Base-by-base conservation (phyloP, 2,888 invertebrate species). In the Neria commutata region DNA sequence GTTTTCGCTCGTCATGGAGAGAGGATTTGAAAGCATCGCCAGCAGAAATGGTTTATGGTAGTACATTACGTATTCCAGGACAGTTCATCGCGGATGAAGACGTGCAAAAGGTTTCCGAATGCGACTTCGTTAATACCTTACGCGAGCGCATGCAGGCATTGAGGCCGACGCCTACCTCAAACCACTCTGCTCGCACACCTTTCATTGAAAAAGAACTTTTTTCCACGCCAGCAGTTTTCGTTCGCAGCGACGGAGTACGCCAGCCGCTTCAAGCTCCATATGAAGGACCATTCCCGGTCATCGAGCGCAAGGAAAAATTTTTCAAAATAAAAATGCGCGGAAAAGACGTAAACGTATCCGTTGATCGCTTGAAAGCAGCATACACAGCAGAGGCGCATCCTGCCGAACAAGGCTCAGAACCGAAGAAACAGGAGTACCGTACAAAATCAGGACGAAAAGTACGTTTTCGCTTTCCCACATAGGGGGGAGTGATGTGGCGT, bases 1-100 rank as follows among this genome's bases (percentile, higher is more conserved):
- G 57, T 3, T 46, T 62, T 21, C 49, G 61, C 5, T 49, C 62
- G 10, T 48, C 42, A 11, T 55, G 47, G 47, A 63, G 61, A 37
- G 60, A 57, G 16, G 60, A 63, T 26, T 49, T 61, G 6, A 25
- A 51, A 16, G 48, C 61, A 5, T 56, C 59, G 2, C 53, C 60
- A 10, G 56, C 62, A 2, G 64, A 62, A 34, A 61, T 65, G 56
- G 29, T 63, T 1, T 66, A 61, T 26, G 63, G 64, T 3, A 25
- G 45, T 1, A 54, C 59, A 14, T 29, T 67, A 1, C 42, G 53
- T 3, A 34, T 65, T n/a, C 62, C 61, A 5, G 53, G 63, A 8
- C 62, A 65, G 8, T 58, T 64, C 16, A 60, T 65, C 23, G 50
- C 52, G n/a, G n/a, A 16, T 24, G 16, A 6, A n/a, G 25, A 5